phyloP scores from a whole-genome alignment of 2,113 vertebrate genomes.

The Tangachromis dhanisi region DNA sequence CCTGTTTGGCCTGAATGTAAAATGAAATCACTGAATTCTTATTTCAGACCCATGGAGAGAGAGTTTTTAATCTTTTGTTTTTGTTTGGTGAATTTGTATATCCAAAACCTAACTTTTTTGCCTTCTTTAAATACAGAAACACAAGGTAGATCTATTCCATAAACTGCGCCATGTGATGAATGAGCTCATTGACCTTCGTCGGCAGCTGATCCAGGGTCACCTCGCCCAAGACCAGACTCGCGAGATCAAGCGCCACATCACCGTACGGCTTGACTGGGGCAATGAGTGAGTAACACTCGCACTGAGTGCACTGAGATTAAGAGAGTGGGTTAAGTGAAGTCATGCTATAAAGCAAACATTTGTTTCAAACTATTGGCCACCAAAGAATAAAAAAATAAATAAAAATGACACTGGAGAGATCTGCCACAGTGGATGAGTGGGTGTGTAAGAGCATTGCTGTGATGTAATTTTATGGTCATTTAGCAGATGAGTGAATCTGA shows the following conservation, averaged over 20 bases:
- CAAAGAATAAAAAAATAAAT: not conserved
- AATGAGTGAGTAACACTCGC: conserved; percentile 85
- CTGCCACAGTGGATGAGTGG: conserved; percentile 24
- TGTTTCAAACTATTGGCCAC: not conserved
- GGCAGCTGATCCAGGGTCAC: conserved; percentile 92
- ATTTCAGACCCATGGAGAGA: not conserved
- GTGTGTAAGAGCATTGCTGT: conserved; percentile 25
- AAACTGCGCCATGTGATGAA: conserved; percentile 97
- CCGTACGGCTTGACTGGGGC: conserved; percentile 94
- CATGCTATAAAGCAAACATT: not conserved
- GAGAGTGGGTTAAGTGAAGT: not conserved
- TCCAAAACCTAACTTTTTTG: not conserved
- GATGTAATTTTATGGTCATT: conserved; percentile 59
- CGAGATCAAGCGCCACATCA: conserved; percentile 93
- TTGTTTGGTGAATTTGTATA: not conserved
- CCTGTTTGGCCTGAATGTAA: not conserved
- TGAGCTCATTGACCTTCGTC: conserved; percentile 92
- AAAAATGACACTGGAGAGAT: conserved; percentile 1
- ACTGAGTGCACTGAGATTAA: not conserved
- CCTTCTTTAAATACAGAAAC: conserved; percentile 73
- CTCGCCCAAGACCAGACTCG: conserved; percentile 93
- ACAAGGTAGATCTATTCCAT: conserved; percentile 95
- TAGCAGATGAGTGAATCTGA: conserved; percentile 54
- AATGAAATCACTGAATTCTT: not conserved
- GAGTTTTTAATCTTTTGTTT: not conserved